Conservation (phyloP, 1,140 invertebrate genomes). For the Neomicropteryx cornuta region DNA sequence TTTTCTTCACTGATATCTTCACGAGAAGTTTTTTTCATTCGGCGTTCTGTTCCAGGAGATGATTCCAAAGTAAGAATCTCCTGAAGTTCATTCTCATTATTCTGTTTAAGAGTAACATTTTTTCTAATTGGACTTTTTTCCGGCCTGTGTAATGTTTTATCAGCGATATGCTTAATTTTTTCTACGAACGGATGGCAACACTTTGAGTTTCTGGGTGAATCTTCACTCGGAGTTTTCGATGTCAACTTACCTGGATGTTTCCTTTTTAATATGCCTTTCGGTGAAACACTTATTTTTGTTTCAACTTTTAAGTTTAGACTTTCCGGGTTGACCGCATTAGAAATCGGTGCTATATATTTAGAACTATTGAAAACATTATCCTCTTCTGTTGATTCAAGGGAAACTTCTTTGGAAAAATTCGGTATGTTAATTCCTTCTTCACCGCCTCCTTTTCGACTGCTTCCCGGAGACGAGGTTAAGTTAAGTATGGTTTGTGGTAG, state of each 20-base stretch:
- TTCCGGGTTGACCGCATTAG: no score
- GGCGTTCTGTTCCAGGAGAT: conserved; percentile 31
- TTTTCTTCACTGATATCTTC: conserved; percentile 2
- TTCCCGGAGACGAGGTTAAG: conserved; percentile 36
- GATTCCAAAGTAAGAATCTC: conserved; percentile 35
- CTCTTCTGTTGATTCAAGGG: conserved; percentile 34
- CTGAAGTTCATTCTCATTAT: conserved; percentile 29
- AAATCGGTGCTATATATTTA: no score
- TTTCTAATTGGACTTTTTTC: conserved; percentile 38
- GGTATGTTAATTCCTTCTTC: conserved; percentile 34
- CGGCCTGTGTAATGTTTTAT: conserved; percentile 42
- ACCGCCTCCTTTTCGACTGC: conserved; percentile 34
- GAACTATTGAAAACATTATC: conserved; percentile 15
- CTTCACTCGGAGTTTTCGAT: conserved; percentile 22
- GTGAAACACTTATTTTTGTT: conserved; percentile 29
- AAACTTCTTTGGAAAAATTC: conserved; percentile 39
- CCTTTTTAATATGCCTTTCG: conserved; percentile 36
- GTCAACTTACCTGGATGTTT: conserved; percentile 27
- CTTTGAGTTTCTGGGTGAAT: conserved; percentile 37
- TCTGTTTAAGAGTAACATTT: conserved; percentile 28
- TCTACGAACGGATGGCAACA: conserved; percentile 46
- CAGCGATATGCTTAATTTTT: conserved; percentile 47
- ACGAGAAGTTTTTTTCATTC: conserved; percentile 3
- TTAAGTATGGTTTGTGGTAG: conserved; percentile 28
- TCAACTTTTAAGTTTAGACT: conserved; percentile 12